phyloP scores from a whole-genome alignment of 2,113 vertebrate species.

The Lycaon pictus region DNA sequence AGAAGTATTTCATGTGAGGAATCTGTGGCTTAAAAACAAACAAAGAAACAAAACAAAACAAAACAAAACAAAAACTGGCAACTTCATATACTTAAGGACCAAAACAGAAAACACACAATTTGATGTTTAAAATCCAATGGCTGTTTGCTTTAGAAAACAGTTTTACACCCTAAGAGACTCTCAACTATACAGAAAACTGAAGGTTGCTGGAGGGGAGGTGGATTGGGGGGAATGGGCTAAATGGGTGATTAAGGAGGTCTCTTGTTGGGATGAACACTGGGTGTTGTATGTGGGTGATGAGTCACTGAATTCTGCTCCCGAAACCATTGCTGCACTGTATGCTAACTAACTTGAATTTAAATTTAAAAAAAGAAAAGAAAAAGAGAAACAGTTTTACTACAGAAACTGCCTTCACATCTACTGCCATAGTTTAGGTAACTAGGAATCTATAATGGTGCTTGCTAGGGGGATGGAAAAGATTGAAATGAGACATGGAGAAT shows the following conservation, averaged over 20 bases:
- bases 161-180: not conserved
- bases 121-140: slow-evolving; percentile 36
- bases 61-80: not conserved
- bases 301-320: not conserved
- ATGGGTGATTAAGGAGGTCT: not conserved
- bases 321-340: not conserved
- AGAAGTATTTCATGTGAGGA: not conserved
- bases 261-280: not conserved
- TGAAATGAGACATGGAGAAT: not conserved
- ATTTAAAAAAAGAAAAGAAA: not conserved
- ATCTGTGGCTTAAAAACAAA: not conserved
- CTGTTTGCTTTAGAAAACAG: not conserved
- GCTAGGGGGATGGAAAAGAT: not conserved
- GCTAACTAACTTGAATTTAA: not conserved
- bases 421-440: not conserved
- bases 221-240: not conserved
- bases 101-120: slow-evolving; percentile 16
- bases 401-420: not conserved
- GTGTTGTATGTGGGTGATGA: not conserved
- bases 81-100: not conserved
- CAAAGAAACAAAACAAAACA: not conserved
- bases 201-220: not conserved
- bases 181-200: not conserved
- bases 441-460: not conserved
- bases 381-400: not conserved